Conservation (phyloP, 2,888 invertebrate genomes). For the Girardia tigrina region DNA sequence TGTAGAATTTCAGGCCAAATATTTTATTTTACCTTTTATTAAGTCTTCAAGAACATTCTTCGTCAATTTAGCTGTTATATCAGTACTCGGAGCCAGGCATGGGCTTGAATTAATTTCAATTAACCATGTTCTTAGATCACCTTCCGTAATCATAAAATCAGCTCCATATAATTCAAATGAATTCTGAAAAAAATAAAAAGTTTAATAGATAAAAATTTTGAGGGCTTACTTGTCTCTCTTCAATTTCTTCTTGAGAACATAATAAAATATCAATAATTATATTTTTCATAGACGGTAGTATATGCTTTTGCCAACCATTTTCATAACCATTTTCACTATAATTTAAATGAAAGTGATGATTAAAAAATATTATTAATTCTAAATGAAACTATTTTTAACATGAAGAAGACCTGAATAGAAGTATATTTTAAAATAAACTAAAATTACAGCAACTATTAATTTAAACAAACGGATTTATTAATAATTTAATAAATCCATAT, state of each 20-base stretch:
- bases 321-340: slow-evolving; percentile 55
- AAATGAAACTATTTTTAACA: too few species aligned
- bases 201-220: too few species aligned
- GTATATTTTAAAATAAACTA: too few species aligned
- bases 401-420: too few species aligned
- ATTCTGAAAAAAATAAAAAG: slow-evolving; percentile 52
- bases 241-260: slow-evolving; percentile 58
- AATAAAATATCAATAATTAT: slow-evolving; percentile 66
- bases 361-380: too few species aligned
- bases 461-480: too few species aligned
- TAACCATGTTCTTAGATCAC: slow-evolving; percentile 67
- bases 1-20: too few species aligned
- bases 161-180: slow-evolving; percentile 79
- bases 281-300: slow-evolving; percentile 72
- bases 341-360: background rate
- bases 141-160: slow-evolving; percentile 68
- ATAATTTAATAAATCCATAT: too few species aligned
- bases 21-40: slow-evolving; percentile 60
- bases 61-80: slow-evolving; percentile 69
- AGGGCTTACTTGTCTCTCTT: slow-evolving; percentile 46
- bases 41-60: slow-evolving; percentile 67
- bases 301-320: slow-evolving; percentile 60
- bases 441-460: too few species aligned
- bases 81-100: slow-evolving; percentile 65
- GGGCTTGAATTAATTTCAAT: slow-evolving; percentile 84